phyloP scores from a whole-genome alignment of 2,797 vertebrate genomes.

The Onychomys torridus region DNA sequence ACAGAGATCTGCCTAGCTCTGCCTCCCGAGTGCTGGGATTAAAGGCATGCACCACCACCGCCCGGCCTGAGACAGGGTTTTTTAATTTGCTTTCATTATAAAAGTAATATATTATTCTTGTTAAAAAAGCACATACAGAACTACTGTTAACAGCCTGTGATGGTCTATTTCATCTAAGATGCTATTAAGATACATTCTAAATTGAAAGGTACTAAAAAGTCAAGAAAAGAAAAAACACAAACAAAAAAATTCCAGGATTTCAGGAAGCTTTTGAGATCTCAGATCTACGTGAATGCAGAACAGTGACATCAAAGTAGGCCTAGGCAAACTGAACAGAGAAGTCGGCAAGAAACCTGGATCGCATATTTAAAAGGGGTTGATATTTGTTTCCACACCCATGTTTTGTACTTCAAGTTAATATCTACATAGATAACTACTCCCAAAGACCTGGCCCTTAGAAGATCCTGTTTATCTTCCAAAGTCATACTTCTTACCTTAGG shows the following conservation, averaged over 20 bases:
- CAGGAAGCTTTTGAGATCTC: slow-evolving; percentile 36
- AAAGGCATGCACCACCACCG: too few relatives aligned
- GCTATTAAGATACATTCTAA: slow-evolving; percentile 40
- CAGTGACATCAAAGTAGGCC: neutral
- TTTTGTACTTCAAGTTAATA: neutral
- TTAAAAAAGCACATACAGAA: slow-evolving; percentile 17
- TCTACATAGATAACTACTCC: neutral
- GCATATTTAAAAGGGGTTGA: neutral
- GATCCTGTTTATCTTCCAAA: slow-evolving; percentile 30
- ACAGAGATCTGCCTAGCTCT: too few relatives aligned
- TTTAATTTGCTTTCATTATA: slow-evolving; percentile 47
- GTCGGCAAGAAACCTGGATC: slow-evolving; percentile 26
- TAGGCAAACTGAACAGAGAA: neutral
- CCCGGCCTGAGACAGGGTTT: neutral
- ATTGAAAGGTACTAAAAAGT: slow-evolving; percentile 31
- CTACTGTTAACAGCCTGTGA: neutral
- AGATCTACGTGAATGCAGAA: neutral
- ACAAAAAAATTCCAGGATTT: neutral
- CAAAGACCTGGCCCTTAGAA: slow-evolving; percentile 13
- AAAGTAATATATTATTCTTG: slow-evolving; percentile 51
- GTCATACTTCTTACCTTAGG: slow-evolving; percentile 7
- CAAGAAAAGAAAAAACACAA: neutral
- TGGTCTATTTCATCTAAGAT: slow-evolving; percentile 49
- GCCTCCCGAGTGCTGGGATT: too few relatives aligned
- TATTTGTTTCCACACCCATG: neutral